A percentile compares a stretch with the other conserved stretches of the same genome.
These are phyloP conservation scores for Acipenser ruthenus DNA, from an alignment of 2,797 vertebrate genomes.

Conservation along the genomic window DNA sequence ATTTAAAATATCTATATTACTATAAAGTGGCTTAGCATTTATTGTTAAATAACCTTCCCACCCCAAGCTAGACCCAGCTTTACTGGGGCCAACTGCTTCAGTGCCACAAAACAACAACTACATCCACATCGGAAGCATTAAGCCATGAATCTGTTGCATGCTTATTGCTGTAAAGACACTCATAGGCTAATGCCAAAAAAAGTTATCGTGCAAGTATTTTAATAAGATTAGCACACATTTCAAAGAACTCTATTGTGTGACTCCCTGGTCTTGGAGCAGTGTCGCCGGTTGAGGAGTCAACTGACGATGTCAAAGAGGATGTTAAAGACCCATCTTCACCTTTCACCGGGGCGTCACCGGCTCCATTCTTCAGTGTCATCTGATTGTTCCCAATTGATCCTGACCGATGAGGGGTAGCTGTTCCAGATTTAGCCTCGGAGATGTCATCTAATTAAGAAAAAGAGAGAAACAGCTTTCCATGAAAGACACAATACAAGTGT, in stretches of 20 bases:
- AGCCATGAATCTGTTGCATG: constrained; percentile 81
- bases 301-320: constrained; percentile 83
- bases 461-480: constrained; percentile 5
- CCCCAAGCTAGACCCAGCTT: constrained; percentile 47
- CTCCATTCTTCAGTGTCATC: constrained; percentile 75
- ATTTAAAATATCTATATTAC: constrained; percentile 32
- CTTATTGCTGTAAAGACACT: constrained; percentile 95
- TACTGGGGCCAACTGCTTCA: constrained; percentile 54
- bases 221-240: constrained; percentile 99
- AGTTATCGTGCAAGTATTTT: constrained; percentile 95
- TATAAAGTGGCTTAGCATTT: constrained; percentile 45
- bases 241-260: constrained; percentile 97
- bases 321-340: constrained; percentile 76
- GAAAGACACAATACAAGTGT: too few species aligned
- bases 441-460: constrained; percentile 71
- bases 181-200: constrained; percentile 64
- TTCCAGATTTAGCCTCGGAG: constrained; percentile 84
- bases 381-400: constrained; percentile 84
- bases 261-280: constrained; percentile 80
- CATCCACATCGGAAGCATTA: constrained; percentile 72
- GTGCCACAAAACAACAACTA: constrained; percentile 64
- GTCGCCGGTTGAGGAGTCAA: constrained; percentile 76
- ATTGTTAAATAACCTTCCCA: constrained; percentile 32
- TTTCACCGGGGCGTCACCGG: constrained; percentile 61
- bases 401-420: constrained; percentile 83